Evolutionary conservation across 2,113 vertebrate genomes (phyloP).

Genomic region (Hiodon tergisus): DNA sequence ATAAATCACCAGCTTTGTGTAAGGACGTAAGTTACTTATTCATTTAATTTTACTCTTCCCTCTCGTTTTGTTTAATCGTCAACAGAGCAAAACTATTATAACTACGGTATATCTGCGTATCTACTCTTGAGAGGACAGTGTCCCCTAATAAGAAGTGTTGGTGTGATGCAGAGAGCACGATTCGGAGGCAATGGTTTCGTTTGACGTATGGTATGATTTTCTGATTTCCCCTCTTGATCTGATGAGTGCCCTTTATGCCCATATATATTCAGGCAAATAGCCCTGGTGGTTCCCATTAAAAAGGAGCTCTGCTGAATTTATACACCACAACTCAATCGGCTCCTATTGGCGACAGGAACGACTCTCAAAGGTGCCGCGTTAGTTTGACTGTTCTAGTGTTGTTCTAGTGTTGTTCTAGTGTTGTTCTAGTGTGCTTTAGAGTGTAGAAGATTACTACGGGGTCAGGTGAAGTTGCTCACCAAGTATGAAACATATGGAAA

Average conservation of each 20-base stretch:
- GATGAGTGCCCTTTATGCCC: background rate
- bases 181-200: background rate
- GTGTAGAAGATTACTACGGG: no score
- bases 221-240: background rate
- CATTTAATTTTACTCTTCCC: no score
- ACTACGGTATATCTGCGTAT: background rate
- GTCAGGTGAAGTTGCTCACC: background rate
- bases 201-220: background rate
- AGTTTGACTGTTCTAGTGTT: background rate
- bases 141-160: background rate
- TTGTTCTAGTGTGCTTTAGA: background rate
- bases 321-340: background rate
- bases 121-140: background rate
- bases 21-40: no score
- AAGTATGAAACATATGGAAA: background rate
- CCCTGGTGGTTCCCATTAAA: conserved; percentile 13
- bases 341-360: conserved; percentile 9
- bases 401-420: no score
- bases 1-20: no score
- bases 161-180: background rate
- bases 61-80: no score
- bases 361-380: background rate
- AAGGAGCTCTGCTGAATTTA: background rate
- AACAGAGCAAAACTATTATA: no score
- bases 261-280: background rate